A percentile compares a stretch with the other conserved stretches of the same genome.
These are phyloP conservation scores for Erebia palarica DNA, from an alignment of 2,888 invertebrate genomes.

Conservation along the genomic window DNA sequence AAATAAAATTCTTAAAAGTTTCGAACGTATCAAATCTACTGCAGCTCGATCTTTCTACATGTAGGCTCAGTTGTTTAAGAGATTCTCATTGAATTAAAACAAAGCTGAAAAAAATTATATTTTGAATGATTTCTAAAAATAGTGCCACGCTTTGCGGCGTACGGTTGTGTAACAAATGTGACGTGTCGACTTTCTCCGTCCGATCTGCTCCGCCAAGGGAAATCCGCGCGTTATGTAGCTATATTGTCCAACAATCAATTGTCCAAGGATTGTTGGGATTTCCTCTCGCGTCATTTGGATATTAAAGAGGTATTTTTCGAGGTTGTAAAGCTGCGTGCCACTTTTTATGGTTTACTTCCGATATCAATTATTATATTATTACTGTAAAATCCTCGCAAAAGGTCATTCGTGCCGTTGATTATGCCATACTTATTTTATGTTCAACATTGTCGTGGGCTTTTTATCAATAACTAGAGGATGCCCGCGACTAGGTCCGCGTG, in stretches of 20 bases:
- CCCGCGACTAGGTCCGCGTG: neutral
- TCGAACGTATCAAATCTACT: too few relatives aligned
- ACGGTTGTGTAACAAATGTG: slow-evolving; percentile 70
- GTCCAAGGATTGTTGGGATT: slow-evolving; percentile 52
- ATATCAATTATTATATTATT: slow-evolving; percentile 14
- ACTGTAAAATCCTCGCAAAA: slow-evolving; percentile 1
- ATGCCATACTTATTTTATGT: neutral
- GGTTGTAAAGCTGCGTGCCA: slow-evolving; percentile 7
- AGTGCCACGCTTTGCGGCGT: slow-evolving; percentile 60
- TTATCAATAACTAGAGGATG: neutral
- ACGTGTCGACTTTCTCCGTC: slow-evolving; percentile 68
- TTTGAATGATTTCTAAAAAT: slow-evolving; percentile 27
- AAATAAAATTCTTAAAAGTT: too few relatives aligned
- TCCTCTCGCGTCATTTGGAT: slow-evolving; percentile 49
- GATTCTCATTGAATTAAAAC: neutral
- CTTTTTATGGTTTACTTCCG: slow-evolving; percentile 18
- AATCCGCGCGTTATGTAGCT: slow-evolving; percentile 55
- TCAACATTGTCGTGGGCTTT: too few relatives aligned
- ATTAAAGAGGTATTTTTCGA: slow-evolving; percentile 8
- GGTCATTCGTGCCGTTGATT: neutral
- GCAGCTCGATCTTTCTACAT: too few relatives aligned
- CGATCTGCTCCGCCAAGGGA: slow-evolving; percentile 51
- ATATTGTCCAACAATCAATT: slow-evolving; percentile 21
- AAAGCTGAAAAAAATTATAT: neutral
- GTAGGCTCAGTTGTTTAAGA: neutral